phyloP scores from a whole-genome alignment of 2,113 vertebrate species.

The Megalops atlanticus region DNA sequence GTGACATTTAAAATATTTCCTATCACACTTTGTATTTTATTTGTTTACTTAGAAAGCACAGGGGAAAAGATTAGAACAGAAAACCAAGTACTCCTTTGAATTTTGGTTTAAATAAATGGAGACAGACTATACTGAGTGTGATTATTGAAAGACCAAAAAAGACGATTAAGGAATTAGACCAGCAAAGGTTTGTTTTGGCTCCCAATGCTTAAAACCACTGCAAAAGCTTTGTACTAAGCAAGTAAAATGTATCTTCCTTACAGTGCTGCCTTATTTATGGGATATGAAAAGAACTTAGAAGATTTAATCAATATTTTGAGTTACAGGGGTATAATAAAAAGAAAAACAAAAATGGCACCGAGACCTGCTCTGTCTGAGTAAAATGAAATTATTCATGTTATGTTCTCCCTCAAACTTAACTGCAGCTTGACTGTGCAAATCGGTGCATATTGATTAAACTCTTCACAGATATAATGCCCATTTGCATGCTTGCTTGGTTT shows the following conservation, averaged over 20 bases:
- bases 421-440: background rate
- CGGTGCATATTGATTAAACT: background rate
- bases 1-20: too few relatives aligned
- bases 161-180: too few relatives aligned
- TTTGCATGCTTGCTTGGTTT: background rate
- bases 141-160: too few relatives aligned
- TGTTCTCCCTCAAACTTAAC: background rate
- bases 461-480: conserved; percentile 5
- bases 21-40: too few relatives aligned
- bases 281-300: background rate
- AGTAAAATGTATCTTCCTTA: background rate
- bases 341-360: background rate
- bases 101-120: too few relatives aligned
- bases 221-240: background rate
- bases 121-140: too few relatives aligned
- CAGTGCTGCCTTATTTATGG: too few relatives aligned
- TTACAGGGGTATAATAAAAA: background rate
- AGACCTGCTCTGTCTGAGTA: background rate
- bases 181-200: too few relatives aligned
- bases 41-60: too few relatives aligned
- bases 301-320: background rate
- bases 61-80: too few relatives aligned
- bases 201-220: too few relatives aligned
- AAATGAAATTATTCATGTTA: background rate
- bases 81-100: too few relatives aligned